Conservation (phyloP, 2,797 vertebrate species). For the Trachurus trachurus region DNA sequence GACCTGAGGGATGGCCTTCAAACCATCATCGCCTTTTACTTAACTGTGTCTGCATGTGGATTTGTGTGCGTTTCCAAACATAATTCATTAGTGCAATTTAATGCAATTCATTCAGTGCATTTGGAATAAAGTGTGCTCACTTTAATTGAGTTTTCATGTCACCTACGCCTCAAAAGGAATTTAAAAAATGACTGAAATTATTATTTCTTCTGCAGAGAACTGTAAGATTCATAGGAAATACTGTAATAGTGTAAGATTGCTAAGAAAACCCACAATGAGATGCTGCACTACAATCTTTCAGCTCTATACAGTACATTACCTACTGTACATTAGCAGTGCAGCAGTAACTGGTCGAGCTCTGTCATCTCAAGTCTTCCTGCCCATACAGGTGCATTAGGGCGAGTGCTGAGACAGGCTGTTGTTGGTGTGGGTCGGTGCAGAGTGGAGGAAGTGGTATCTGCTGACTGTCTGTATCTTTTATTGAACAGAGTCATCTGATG, state of each 20-base stretch:
- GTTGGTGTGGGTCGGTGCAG: not conserved
- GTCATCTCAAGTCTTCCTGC: conserved; percentile 7
- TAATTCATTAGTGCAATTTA: not conserved
- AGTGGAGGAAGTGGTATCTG: conserved; percentile 69
- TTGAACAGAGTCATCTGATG: conserved; percentile 68
- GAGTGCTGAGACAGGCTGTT: conserved; percentile 7
- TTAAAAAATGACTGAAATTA: not conserved
- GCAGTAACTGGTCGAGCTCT: not conserved
- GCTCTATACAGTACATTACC: too few relatives aligned
- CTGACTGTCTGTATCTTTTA: conserved; percentile 79
- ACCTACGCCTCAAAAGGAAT: not conserved
- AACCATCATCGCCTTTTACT: conserved; percentile 30
- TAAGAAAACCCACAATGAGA: not conserved
- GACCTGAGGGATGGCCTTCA: conserved; percentile 37
- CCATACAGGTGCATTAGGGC: conserved; percentile 11
- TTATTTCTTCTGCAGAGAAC: not conserved
- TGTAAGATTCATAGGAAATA: not conserved
- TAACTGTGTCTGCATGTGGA: conserved; percentile 1
- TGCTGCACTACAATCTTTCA: not conserved
- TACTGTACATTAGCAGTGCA: not conserved
- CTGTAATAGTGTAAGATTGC: not conserved
- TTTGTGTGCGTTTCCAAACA: not conserved
- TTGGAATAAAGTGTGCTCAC: not conserved
- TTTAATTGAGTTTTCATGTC: not conserved
- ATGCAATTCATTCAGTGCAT: too few relatives aligned